Percentiles rank a stretch among this genome's conserved stretches.
Conservation (phyloP, 2,113 vertebrate genomes). For the Epinephelus fuscoguttatus region DNA sequence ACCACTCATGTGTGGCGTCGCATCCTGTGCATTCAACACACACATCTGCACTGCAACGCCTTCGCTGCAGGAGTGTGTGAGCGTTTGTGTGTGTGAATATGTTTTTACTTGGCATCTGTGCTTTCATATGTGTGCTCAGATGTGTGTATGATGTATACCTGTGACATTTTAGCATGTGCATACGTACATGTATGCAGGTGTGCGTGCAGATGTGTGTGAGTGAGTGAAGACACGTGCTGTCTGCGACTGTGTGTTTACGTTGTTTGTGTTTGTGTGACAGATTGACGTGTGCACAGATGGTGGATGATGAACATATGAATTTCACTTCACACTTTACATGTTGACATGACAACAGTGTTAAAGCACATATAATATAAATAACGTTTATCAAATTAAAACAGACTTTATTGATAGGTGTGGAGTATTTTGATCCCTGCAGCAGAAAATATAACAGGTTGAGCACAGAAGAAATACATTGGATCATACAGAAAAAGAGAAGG, state of each 20-base stretch:
- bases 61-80: constrained; percentile 39
- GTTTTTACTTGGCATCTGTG: constrained; percentile 61
- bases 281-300: constrained; percentile 73
- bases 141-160: constrained; percentile 53
- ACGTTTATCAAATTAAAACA: not conserved
- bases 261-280: constrained; percentile 55
- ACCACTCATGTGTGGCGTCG: constrained; percentile 73
- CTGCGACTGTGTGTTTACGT: constrained; percentile 23
- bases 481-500: not conserved
- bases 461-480: not conserved
- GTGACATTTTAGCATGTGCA: constrained; percentile 54
- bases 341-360: constrained; percentile 58
- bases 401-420: constrained; percentile 32
- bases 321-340: constrained; percentile 61
- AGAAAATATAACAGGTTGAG: not conserved
- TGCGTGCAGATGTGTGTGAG: constrained; percentile 49
- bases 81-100: constrained; percentile 43
- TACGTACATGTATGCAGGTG: constrained; percentile 58
- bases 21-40: constrained; percentile 79
- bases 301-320: constrained; percentile 66
- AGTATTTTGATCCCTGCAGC: not conserved
- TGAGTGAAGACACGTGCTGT: constrained; percentile 27
- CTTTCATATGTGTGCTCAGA: constrained; percentile 39
- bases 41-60: constrained; percentile 73
- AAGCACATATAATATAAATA: constrained; percentile 19